These are phyloP conservation scores for Hypercompe scribonia DNA, from an alignment of 2,888 invertebrate genomes.

Conservation along the genomic window DNA sequence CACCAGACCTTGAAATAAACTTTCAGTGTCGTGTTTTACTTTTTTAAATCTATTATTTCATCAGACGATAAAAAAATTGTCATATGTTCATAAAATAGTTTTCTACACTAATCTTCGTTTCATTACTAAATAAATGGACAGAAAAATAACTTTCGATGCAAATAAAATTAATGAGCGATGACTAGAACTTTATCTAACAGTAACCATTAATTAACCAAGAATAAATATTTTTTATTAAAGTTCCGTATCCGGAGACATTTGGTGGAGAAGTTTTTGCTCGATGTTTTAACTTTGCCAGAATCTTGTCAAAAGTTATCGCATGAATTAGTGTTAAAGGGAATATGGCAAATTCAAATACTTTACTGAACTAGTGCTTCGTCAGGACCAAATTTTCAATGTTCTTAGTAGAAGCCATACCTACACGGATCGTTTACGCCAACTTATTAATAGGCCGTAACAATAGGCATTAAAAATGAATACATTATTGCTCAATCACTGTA, in stretches of 20 bases:
- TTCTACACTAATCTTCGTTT: not conserved
- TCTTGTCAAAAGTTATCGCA: not conserved
- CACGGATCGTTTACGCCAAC: not conserved
- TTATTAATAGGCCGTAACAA: not conserved
- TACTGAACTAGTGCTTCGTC: not conserved
- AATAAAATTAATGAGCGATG: slow-evolving; percentile 42
- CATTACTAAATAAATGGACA: not conserved
- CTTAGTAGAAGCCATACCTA: not conserved
- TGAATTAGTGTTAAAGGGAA: not conserved
- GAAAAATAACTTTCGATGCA: slow-evolving; percentile 36
- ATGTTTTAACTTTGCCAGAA: not conserved
- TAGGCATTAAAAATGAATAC: not conserved
- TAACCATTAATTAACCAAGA: slow-evolving; percentile 43
- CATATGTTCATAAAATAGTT: not conserved
- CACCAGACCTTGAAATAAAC: not conserved
- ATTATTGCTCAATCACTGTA: not conserved
- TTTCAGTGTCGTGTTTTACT: not conserved
- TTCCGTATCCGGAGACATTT: slow-evolving; percentile 10
- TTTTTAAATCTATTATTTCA: not conserved
- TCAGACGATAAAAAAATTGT: not conserved
- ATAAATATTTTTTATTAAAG: slow-evolving; percentile 41
- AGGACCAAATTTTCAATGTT: not conserved
- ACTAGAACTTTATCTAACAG: slow-evolving; percentile 42
- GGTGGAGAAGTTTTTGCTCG: not conserved
- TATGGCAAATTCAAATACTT: not conserved